Conservation (phyloP, 2,797 vertebrate genomes). For the Synanceia verrucosa region DNA sequence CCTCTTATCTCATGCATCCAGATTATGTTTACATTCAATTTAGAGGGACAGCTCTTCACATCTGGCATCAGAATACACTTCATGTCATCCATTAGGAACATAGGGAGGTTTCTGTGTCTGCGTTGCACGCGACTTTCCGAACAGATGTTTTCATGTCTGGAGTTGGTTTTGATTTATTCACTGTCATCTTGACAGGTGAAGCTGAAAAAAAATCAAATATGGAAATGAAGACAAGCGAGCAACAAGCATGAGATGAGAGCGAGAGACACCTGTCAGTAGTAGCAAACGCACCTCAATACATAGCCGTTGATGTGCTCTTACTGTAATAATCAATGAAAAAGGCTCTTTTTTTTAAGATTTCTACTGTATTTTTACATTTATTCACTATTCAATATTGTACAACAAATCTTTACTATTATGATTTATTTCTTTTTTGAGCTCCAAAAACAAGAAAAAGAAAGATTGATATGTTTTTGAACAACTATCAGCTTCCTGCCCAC, state of each 20-base stretch:
- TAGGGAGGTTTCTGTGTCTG: neutral
- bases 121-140: conserved; percentile 6
- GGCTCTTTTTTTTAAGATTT: too few relatives aligned
- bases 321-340: too few relatives aligned
- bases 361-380: too few relatives aligned
- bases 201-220: conserved; percentile 1
- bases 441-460: conserved; percentile 7
- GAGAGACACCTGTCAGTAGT: too few relatives aligned
- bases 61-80: conserved; percentile 2
- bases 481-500: neutral
- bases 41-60: conserved; percentile 30
- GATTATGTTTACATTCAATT: conserved; percentile 18
- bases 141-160: conserved; percentile 22
- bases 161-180: conserved; percentile 2
- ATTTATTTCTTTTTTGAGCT: conserved; percentile 14
- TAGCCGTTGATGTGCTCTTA: too few relatives aligned
- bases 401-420: neutral
- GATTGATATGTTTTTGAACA: conserved; percentile 1
- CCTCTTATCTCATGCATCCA: neutral
- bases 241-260: too few relatives aligned
- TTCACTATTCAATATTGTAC: too few relatives aligned
- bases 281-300: too few relatives aligned
- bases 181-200: too few relatives aligned
- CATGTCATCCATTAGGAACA: conserved; percentile 1
- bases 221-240: neutral